Evolutionary conservation across 2,888 invertebrate genomes (phyloP).

Genomic region (Diarsia dahlii): DNA sequence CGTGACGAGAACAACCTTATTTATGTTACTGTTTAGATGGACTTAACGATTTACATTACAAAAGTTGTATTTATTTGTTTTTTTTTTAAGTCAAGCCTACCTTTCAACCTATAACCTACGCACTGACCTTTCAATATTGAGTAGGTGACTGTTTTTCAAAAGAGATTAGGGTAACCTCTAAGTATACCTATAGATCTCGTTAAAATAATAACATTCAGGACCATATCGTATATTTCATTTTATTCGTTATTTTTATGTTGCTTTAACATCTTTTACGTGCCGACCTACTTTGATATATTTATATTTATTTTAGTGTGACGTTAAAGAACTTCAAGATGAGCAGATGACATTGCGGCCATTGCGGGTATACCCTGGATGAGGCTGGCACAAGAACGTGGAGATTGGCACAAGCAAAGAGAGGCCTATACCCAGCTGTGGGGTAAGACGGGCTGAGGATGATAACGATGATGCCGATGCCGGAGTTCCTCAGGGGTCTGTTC

Average conservation of each 20-base stretch:
- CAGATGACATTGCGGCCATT: too few relatives aligned
- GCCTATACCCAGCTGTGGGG: too few relatives aligned
- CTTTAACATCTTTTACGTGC: not conserved
- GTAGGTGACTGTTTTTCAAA: constrained; percentile 21
- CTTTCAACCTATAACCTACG: constrained; percentile 21
- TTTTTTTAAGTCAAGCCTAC: not conserved
- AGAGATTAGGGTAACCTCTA: constrained; percentile 23
- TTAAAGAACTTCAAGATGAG: not conserved
- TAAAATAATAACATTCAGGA: constrained; percentile 14
- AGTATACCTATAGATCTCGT: constrained; percentile 15
- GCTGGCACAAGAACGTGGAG: too few relatives aligned
- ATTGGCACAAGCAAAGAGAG: too few relatives aligned
- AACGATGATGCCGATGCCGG: too few relatives aligned
- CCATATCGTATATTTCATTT: constrained; percentile 15
- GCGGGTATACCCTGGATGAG: too few relatives aligned
- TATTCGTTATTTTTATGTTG: constrained; percentile 20
- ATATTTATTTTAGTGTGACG: not conserved
- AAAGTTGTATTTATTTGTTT: constrained; percentile 4
- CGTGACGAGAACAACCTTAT: constrained; percentile 29
- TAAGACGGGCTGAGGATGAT: too few relatives aligned
- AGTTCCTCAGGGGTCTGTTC: too few relatives aligned
- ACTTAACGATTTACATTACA: not conserved
- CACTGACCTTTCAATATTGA: constrained; percentile 37
- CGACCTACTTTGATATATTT: not conserved
- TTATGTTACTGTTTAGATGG: not conserved